Evolutionary conservation across 1,140 invertebrate genomes (phyloP).

Genomic region (Triops cancriformis): DNA sequence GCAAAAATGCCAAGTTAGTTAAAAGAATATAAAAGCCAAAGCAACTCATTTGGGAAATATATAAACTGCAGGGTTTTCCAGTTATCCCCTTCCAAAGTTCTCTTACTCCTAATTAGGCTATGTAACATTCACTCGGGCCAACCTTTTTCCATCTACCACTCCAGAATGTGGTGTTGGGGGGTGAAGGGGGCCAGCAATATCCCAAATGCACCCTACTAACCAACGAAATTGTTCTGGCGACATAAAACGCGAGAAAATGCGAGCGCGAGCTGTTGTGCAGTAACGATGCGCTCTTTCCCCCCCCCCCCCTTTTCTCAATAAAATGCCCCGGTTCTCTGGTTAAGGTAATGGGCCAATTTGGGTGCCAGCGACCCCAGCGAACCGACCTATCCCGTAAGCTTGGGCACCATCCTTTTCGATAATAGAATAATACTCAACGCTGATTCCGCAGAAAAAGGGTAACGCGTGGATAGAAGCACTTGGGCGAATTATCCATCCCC

Average conservation of each 20-base stretch:
- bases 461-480: not conserved
- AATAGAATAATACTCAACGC: constrained; percentile 2
- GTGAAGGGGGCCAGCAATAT: not conserved
- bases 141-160: not conserved
- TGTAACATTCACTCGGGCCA: not conserved
- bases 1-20: not conserved
- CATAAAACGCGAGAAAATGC: constrained; percentile 6
- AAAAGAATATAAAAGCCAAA: not conserved
- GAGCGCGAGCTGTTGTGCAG: constrained; percentile 2
- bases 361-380: not conserved
- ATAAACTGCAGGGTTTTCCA: not conserved
- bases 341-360: constrained; percentile 4
- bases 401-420: not conserved
- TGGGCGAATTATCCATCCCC: not conserved
- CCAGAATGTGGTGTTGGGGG: not conserved
- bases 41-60: not conserved
- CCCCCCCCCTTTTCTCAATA: not conserved
- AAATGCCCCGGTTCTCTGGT: not conserved
- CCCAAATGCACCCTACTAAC: constrained; percentile 5
- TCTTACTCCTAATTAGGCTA: not conserved
- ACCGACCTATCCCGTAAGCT: not conserved
- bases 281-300: not conserved
- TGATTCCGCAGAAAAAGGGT: not conserved
- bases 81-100: no score
- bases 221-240: not conserved